Evolutionary conservation across 1,140 invertebrate species (phyloP).

Genomic region (Scaptodrosophila lebanonensis): DNA sequence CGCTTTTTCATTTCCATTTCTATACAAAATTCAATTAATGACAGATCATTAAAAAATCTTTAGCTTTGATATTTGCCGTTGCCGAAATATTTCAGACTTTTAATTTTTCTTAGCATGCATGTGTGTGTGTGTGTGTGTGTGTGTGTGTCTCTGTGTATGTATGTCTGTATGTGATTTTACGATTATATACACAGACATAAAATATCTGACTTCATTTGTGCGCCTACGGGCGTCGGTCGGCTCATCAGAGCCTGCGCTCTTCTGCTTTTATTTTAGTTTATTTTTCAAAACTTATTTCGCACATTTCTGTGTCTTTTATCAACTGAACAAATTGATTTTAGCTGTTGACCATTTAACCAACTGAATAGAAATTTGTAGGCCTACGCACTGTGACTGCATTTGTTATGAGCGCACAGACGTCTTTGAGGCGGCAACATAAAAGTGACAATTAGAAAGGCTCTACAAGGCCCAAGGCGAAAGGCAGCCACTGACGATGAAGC

Average conservation of each 20-base stretch:
- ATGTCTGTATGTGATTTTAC: no score
- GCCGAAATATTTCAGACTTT: slow-evolving; percentile 55
- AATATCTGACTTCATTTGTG: no score
- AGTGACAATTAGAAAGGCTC: slow-evolving; percentile 65
- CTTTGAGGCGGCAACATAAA: slow-evolving; percentile 52
- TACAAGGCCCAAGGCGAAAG: no score
- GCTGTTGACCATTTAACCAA: slow-evolving; percentile 20
- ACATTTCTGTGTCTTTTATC: slow-evolving; percentile 32
- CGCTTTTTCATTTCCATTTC: slow-evolving; percentile 65
- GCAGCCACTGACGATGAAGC: slow-evolving; percentile 6
- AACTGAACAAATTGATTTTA: slow-evolving; percentile 54
- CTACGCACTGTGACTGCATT: slow-evolving; percentile 35
- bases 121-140: not conserved
- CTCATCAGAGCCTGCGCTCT: no score
- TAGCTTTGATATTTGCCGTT: slow-evolving; percentile 61
- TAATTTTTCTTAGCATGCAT: slow-evolving; percentile 43
- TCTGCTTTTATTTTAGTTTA: no score
- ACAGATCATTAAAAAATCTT: slow-evolving; percentile 64
- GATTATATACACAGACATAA: no score
- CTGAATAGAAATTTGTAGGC: slow-evolving; percentile 58
- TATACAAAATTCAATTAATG: slow-evolving; percentile 71
- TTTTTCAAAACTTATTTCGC: slow-evolving; percentile 41
- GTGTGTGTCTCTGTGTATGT: no score
- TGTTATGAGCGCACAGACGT: slow-evolving; percentile 13
- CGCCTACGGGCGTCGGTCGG: no score